Evolutionary conservation across 64 coral and sea anemone genomes (phyloP), one percentile per base, ranked within the genome.

Genomic region (Montipora cactus): DNA sequence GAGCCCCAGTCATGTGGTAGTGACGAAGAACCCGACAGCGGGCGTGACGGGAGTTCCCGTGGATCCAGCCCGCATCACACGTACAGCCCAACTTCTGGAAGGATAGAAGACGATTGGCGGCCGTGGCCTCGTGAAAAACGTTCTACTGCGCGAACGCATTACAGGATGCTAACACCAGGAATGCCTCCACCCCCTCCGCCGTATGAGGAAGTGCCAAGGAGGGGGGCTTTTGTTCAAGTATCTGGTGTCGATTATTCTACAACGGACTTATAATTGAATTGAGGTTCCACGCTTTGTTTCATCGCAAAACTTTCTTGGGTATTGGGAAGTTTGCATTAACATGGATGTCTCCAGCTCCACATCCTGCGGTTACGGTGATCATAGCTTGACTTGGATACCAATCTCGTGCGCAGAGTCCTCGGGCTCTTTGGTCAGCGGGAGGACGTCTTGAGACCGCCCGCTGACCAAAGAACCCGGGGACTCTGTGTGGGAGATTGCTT

Each of bases 11-110:
- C 73, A 19, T 79, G 82, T 49, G 88, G 96, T 28, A 98, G 93
- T 55, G 96, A 93, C 1, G 93, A 91, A 68, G 96, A 92, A 44
- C 75, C 87, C 9, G 96, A 95, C 45, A 94, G 92, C n/a, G 93
- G 96, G 19, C 89, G 93, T 46, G 96, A 87, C n/a, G 93, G 94
- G 53, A 89, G 84, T 11, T 93, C 92, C 15, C 64, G 12, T 7
- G 76, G 50, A 13, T 93, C 92, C 8, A 93, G 84, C 37, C 92
- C 92, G 50, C 80, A 93, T 88, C 78, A 55, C 49, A 19, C 64
- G 67, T 67, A 93, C 59, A 67, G 77, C 75, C 55, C 83, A 22
- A 59, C 80, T 5, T 22, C 21, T 61, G 71, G 49, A 12, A 59
- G 70, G 77, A 74, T 55, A 88, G 52, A 71, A 12, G 68, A 78